Evolutionary conservation across 2,797 vertebrate genomes (phyloP).

Genomic region (Arctocebus calabarensis): DNA sequence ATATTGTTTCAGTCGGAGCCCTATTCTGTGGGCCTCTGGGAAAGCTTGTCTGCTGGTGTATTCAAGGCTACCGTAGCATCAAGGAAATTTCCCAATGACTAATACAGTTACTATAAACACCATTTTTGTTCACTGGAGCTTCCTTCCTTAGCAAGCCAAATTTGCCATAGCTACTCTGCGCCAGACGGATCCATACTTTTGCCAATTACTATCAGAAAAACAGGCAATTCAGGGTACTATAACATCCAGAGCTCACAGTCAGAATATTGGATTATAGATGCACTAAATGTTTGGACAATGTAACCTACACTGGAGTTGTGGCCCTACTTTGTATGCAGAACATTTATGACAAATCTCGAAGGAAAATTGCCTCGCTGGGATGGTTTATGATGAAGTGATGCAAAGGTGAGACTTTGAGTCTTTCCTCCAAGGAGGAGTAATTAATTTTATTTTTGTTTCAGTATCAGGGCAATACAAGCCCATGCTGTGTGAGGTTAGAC

Average conservation of each 20-base stretch:
- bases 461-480: background rate
- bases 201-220: background rate
- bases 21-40: background rate
- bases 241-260: background rate
- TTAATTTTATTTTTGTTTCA: slow-evolving; percentile 40
- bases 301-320: background rate
- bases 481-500: too few relatives aligned
- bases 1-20: background rate
- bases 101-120: background rate
- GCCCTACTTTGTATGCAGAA: slow-evolving; percentile 43
- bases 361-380: background rate
- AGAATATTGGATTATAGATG: background rate
- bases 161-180: background rate
- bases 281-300: background rate
- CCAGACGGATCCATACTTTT: background rate
- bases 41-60: background rate
- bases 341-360: background rate
- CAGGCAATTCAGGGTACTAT: background rate
- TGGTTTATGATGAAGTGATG: slow-evolving; percentile 22
- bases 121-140: background rate
- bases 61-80: background rate
- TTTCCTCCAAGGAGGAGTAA: slow-evolving; percentile 49
- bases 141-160: background rate
- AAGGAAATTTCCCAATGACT: background rate
- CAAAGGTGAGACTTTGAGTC: background rate